Conservation (phyloP, 2,113 vertebrate genomes). For the Haemorhous mexicanus region DNA sequence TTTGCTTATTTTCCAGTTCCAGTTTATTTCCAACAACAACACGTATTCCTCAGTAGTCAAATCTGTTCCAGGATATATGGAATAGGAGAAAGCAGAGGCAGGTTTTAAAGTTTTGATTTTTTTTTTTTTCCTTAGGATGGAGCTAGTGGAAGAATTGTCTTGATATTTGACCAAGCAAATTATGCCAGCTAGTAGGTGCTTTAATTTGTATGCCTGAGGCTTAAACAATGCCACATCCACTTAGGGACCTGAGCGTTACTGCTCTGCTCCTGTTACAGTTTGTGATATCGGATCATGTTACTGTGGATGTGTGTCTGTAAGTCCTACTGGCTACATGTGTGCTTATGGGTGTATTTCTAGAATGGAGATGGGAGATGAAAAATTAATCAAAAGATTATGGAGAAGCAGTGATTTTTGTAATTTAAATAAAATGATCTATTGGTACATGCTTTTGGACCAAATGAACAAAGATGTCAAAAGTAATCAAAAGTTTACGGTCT, state of each 20-base stretch:
- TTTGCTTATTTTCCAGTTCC: background rate
- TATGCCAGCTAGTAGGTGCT: constrained; percentile 61
- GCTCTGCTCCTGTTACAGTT: constrained; percentile 41
- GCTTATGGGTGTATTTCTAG: background rate
- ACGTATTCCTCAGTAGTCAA: background rate
- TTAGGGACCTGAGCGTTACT: constrained; percentile 50
- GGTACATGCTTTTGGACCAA: background rate
- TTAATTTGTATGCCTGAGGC: constrained; percentile 67
- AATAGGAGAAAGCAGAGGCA: background rate
- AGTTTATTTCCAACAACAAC: background rate
- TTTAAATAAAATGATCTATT: background rate
- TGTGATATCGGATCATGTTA: background rate
- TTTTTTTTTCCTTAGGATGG: background rate
- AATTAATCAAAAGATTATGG: background rate
- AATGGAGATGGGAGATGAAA: accelerated
- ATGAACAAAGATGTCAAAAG: constrained; percentile 6
- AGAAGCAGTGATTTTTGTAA: background rate
- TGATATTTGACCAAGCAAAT: constrained; percentile 68
- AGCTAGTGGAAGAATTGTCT: constrained; percentile 64
- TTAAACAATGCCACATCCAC: constrained; percentile 64
- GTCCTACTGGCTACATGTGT: background rate
- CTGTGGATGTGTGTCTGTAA: background rate
- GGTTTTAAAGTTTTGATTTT: background rate
- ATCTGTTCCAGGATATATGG: background rate
- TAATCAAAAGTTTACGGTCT: constrained; percentile 49